Conservation (phyloP, 2,888 invertebrate species). For the Arrhopalites spinosus region DNA sequence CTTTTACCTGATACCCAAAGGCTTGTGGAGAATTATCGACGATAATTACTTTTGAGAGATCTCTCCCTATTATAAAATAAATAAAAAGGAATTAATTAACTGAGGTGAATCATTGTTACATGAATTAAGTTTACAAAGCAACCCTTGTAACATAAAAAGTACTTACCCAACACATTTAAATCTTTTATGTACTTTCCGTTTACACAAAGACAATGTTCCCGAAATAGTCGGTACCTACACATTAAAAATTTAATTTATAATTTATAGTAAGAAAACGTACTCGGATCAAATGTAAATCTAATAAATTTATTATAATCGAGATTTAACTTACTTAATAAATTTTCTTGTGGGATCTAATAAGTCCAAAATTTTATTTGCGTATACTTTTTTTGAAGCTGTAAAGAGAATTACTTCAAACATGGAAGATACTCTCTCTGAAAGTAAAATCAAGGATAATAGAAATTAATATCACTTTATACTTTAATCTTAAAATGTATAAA, state of each 20-base stretch:
- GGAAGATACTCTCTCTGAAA: constrained; percentile 82
- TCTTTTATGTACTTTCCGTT: constrained; percentile 97
- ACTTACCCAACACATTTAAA: no score
- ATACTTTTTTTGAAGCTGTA: constrained; percentile 93
- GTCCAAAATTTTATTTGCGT: constrained; percentile 91
- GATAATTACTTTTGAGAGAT: constrained; percentile 84
- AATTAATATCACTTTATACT: no score
- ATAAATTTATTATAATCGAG: no score
- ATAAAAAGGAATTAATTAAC: no score
- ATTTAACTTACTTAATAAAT: constrained; percentile 75
- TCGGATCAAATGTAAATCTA: no score
- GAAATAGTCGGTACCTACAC: constrained; percentile 75
- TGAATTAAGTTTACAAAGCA: no score
- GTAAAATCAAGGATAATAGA: no score
- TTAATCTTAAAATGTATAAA: no score
- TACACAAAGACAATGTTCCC: constrained; percentile 93
- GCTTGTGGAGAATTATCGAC: constrained; percentile 91
- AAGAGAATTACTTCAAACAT: constrained; percentile 92
- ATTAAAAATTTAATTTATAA: background rate
- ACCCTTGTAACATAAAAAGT: no score
- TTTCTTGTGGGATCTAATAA: constrained; percentile 85
- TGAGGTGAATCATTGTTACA: no score
- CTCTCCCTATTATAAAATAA: constrained; percentile 91
- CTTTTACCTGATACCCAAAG: constrained; percentile 82
- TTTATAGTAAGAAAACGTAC: no score